These are phyloP conservation scores for Potamilus streckersoni DNA, from an alignment of 1,140 invertebrate species.

Conservation along the genomic window DNA sequence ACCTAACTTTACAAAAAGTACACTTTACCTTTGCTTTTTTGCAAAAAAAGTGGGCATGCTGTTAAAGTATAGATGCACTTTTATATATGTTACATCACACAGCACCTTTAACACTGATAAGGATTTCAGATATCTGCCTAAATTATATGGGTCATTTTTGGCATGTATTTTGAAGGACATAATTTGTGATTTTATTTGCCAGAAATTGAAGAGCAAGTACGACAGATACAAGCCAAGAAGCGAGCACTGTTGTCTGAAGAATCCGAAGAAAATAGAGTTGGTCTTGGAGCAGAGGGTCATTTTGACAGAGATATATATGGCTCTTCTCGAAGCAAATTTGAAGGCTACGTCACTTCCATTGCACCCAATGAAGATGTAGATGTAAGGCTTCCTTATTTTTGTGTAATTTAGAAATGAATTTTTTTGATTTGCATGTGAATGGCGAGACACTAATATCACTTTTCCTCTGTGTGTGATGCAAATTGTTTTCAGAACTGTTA, in stretches of 20 bases:
- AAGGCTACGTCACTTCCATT: constrained; percentile 96
- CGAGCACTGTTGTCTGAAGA: constrained; percentile 66
- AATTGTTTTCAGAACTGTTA: neutral
- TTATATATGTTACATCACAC: too few relatives aligned
- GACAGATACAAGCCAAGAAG: constrained; percentile 89
- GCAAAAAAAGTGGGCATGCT: too few relatives aligned
- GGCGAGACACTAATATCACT: neutral
- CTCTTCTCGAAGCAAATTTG: constrained; percentile 78
- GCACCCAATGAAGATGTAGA: constrained; percentile 92
- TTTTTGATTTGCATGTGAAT: too few relatives aligned
- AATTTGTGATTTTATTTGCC: constrained; percentile 42
- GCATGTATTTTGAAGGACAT: too few relatives aligned
- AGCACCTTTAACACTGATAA: too few relatives aligned
- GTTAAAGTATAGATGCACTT: too few relatives aligned
- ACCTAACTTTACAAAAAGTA: too few relatives aligned
- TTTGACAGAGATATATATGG: constrained; percentile 95
- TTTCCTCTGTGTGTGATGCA: neutral
- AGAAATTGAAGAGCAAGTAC: constrained; percentile 95
- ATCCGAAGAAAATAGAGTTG: constrained; percentile 75
- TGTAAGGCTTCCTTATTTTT: constrained; percentile 69
- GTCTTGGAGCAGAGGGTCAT: constrained; percentile 86
- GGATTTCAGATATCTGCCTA: too few relatives aligned
- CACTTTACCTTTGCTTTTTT: too few relatives aligned
- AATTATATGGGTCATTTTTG: too few relatives aligned
- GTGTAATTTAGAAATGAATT: too few relatives aligned